Percentiles rank a stretch among this genome's conserved stretches.
phyloP scores from a whole-genome alignment of 2,797 vertebrate genomes.

The Orientallactaga sibirica region DNA sequence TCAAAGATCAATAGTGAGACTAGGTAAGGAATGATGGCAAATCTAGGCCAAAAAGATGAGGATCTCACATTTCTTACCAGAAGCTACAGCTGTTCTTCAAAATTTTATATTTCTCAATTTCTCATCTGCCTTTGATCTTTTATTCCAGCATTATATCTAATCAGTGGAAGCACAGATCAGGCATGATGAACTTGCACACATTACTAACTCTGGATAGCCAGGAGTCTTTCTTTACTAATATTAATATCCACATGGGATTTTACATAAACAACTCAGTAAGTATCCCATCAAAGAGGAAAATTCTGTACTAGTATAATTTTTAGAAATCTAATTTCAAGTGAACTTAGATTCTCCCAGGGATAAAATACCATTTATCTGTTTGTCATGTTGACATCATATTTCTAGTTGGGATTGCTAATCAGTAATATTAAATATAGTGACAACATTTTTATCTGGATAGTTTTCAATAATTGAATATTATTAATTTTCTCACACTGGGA shows the following conservation, averaged over 20 bases:
- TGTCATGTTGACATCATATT: slow-evolving; percentile 29
- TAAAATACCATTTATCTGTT: not conserved
- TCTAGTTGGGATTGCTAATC: slow-evolving; percentile 40
- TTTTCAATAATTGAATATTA: slow-evolving; percentile 43
- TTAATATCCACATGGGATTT: not conserved
- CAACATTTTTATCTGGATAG: slow-evolving; percentile 55
- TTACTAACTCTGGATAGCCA: not conserved
- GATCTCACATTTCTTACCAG: not conserved
- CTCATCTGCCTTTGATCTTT: slow-evolving; percentile 2
- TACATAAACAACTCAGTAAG: not conserved
- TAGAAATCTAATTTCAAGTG: not conserved
- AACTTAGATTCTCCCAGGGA: not conserved
- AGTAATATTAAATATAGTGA: slow-evolving; percentile 25
- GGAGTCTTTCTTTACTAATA: not conserved
- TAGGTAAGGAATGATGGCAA: not conserved
- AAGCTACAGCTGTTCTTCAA: not conserved
- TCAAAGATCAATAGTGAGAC: not conserved
- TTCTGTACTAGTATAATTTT: not conserved
- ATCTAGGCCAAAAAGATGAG: not conserved
- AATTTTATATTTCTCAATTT: not conserved
- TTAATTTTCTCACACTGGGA: slow-evolving; percentile 37
- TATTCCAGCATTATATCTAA: not conserved
- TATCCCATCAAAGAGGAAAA: not conserved
- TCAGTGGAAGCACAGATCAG: not conserved
- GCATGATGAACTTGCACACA: not conserved